These are phyloP conservation scores for Nicator chloris DNA, from an alignment of 2,113 vertebrate species.

Conservation along the genomic window DNA sequence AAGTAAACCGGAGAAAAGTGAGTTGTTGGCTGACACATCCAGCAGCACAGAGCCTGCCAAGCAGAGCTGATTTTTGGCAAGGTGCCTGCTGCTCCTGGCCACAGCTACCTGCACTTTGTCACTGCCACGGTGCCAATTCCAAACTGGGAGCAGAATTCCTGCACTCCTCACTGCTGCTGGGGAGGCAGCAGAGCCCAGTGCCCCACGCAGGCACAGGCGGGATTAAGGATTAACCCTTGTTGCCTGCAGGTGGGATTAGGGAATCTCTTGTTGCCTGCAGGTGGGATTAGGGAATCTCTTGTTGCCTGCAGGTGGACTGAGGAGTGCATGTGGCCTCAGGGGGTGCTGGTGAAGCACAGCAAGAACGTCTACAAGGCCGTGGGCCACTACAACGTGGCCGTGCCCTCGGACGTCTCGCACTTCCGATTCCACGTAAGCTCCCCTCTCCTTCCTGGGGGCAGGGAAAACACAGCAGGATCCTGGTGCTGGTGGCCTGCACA, in stretches of 20 bases:
- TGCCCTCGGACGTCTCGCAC: constrained; percentile 96
- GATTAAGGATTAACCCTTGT: background rate
- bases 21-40: background rate
- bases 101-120: background rate
- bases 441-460: background rate
- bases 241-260: background rate
- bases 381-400: constrained; percentile 96
- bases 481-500: fast-evolving
- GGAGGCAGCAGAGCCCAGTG: background rate
- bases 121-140: fast-evolving
- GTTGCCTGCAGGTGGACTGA: constrained; percentile 88
- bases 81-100: background rate
- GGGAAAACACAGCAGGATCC: fast-evolving
- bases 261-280: background rate
- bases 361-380: constrained; percentile 99
- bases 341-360: constrained; percentile 95
- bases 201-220: constrained; percentile 76
- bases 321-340: constrained; percentile 98
- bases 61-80: background rate
- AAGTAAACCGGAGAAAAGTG: background rate
- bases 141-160: fast-evolving
- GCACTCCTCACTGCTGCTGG: fast-evolving
- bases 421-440: constrained; percentile 95
- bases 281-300: background rate
- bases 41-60: fast-evolving